These are phyloP conservation scores for Synanthedon tipuliformis DNA, from an alignment of 2,888 invertebrate species.

Conservation along the genomic window DNA sequence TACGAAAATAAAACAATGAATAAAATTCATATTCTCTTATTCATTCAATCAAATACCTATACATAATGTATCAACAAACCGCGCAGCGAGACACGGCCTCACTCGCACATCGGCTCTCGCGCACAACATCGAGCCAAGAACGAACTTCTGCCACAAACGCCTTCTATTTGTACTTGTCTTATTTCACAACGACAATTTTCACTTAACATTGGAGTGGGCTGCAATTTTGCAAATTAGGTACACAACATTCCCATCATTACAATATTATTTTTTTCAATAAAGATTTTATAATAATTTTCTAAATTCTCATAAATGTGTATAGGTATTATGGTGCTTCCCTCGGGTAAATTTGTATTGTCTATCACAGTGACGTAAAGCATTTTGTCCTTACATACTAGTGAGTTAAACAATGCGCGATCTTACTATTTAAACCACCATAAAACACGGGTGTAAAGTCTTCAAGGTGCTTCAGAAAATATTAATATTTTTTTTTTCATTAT, in stretches of 20 bases:
- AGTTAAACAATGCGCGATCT: constrained; percentile 59
- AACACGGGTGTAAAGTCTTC: constrained; percentile 59
- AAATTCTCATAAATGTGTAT: constrained; percentile 40
- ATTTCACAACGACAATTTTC: neutral
- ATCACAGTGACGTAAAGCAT: constrained; percentile 69
- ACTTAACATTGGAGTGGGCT: neutral
- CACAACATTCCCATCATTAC: constrained; percentile 24
- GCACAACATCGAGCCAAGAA: constrained; percentile 9
- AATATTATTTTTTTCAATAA: constrained; percentile 11
- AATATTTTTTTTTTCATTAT: constrained; percentile 23
- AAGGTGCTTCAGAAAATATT: constrained; percentile 66
- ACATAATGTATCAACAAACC: constrained; percentile 70
- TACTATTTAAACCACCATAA: constrained; percentile 63
- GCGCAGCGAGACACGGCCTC: constrained; percentile 60
- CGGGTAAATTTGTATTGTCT: constrained; percentile 59
- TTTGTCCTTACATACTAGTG: constrained; percentile 67
- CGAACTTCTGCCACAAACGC: constrained; percentile 38
- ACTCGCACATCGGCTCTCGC: constrained; percentile 14
- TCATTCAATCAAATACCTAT: constrained; percentile 65
- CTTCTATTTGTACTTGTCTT: constrained; percentile 43
- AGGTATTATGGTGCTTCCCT: constrained; percentile 44
- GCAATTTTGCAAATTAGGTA: neutral
- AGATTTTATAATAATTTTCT: constrained; percentile 25
- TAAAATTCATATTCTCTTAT: constrained; percentile 69
- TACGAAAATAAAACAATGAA: constrained; percentile 24